phyloP scores from a whole-genome alignment of 2,113 vertebrate genomes.

The Eretmochelys imbricata region DNA sequence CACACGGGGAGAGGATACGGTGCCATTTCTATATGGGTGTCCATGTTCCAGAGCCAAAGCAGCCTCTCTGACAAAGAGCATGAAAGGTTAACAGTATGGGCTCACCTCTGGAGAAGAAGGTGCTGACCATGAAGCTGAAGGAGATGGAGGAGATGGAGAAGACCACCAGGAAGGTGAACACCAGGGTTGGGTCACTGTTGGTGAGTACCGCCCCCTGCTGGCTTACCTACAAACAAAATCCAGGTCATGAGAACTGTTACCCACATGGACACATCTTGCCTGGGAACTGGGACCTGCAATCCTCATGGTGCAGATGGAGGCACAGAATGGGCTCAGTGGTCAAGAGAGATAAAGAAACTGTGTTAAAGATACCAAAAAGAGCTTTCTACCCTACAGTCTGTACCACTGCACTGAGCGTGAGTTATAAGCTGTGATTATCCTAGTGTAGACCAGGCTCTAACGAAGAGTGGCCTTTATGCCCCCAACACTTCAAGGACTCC shows the following conservation, averaged over 20 bases:
- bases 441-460: not conserved
- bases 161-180: slow-evolving; percentile 90
- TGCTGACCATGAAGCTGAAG: slow-evolving; percentile 99
- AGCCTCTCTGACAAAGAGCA: not conserved
- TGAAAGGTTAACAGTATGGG: accelerated
- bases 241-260: not conserved
- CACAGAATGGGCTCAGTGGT: accelerated
- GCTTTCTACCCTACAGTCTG: not conserved
- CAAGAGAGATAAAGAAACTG: not conserved
- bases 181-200: slow-evolving; percentile 91
- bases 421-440: not conserved
- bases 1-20: not conserved
- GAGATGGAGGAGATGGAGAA: slow-evolving; percentile 92
- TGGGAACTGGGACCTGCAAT: not conserved
- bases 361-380: no score
- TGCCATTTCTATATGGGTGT: not conserved
- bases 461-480: not conserved
- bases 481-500: not conserved
- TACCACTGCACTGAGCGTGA: not conserved
- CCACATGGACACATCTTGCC: not conserved
- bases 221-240: slow-evolving; percentile 82
- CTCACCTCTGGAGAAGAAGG: slow-evolving; percentile 95
- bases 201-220: slow-evolving; percentile 89
- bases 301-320: accelerated
- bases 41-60: no score